Percentiles rank a stretch among this genome's conserved stretches.
Evolutionary conservation across 2,888 invertebrate genomes (phyloP).

Genomic region (Ernsta delagoae): DNA sequence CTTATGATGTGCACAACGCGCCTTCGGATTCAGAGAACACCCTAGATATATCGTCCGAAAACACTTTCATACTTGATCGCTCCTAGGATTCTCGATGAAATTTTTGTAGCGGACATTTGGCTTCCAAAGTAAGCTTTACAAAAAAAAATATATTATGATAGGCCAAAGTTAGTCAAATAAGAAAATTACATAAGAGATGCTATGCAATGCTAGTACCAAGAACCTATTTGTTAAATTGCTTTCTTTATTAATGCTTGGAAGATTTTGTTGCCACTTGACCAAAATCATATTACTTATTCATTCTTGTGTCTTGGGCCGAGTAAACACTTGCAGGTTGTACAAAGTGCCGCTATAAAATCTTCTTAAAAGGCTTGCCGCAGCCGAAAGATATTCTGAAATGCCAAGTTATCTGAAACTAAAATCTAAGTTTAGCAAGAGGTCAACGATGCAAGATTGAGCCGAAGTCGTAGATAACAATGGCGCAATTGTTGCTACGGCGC

Average conservation of each 20-base stretch:
- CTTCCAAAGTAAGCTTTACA: neutral
- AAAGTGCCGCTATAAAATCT: conserved; percentile 39
- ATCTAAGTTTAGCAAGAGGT: conserved; percentile 49
- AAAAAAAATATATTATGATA: too few relatives aligned
- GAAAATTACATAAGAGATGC: too few relatives aligned
- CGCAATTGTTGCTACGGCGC: conserved; percentile 31
- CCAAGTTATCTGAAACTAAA: conserved; percentile 33
- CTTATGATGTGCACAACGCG: conserved; percentile 60
- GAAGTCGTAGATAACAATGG: conserved; percentile 42
- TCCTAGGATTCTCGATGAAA: neutral
- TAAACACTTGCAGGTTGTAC: conserved; percentile 2
- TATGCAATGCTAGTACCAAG: too few relatives aligned
- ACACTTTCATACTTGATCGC: neutral
- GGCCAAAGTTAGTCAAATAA: too few relatives aligned
- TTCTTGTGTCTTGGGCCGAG: neutral
- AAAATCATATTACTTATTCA: conserved; percentile 3
- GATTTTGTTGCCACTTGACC: neutral
- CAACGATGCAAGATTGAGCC: conserved; percentile 60
- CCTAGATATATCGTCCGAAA: conserved; percentile 1
- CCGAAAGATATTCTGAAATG: conserved; percentile 34
- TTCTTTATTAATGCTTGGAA: too few relatives aligned
- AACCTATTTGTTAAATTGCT: too few relatives aligned
- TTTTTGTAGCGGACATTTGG: neutral
- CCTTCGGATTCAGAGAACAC: conserved; percentile 15
- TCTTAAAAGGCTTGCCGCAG: conserved; percentile 30